Evolutionary conservation across 2,797 vertebrate species (phyloP), one percentile per base, ranked within the genome.

Genomic region (Alosa sapidissima): DNA sequence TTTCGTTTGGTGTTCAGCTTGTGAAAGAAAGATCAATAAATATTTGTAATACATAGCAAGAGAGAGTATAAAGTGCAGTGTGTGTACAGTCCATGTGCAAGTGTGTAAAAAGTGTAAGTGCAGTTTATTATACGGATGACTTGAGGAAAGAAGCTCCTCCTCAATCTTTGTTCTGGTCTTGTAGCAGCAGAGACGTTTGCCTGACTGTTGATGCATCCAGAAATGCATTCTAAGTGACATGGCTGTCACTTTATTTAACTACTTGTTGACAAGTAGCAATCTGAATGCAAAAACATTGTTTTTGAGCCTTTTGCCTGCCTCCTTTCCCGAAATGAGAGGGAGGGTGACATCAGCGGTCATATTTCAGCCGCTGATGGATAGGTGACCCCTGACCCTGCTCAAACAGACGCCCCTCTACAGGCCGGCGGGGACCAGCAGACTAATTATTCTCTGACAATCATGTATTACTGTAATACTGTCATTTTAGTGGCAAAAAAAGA

Each of bases 341-440:
- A 83, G 60, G 60, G 75, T 78, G 83, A 88, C 65, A 82, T 87
- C 82, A 85, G 82, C 81, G 78, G 86, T 85, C 88, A 87, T 88
- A 89, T 89, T 88, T 90, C 90, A 86, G 85, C 89, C 89, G 89
- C 84, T 90, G 87, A 90, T 58, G 89, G 92, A 91, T 91, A 91
- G 86, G 85, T 91, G 91, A 94, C 87, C 89, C 86, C 83, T 58
- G 54, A 81, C 84, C 84, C 68, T 83, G 55, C 85, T 83, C 84
- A 81, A 78, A 84, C 82, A 86, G 82, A 36, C 68, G 58, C 52
- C 48, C 28, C 28, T 36, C 68, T 41, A 6, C 33, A 75, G 68
- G 68, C 33, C 33, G 14, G 82, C 83, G 55, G 65, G 82, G 68
- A 48, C 9, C 51, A 55, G 55, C 13, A 84, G 24, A 84, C 82